Evolutionary conservation across 2,888 invertebrate species (phyloP), one percentile per base, ranked within the genome.

Genomic region (Priocnemis perturbator): DNA sequence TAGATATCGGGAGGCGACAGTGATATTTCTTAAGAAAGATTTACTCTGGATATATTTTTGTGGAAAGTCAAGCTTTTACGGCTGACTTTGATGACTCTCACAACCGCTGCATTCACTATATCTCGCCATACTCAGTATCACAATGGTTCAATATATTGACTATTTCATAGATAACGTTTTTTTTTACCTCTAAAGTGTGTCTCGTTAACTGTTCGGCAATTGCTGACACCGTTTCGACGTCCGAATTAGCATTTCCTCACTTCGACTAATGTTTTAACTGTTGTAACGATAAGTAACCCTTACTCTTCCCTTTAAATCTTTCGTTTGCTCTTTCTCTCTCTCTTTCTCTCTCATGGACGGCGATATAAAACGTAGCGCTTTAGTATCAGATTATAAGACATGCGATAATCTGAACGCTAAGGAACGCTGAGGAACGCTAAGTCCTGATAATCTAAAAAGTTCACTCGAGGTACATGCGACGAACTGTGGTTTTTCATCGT

Each of bases 71-170:
- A 11, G 9, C n/a, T 21, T 60, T 47, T 19, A 14, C n/a, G 44
- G 15, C 44, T 48, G 60, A 60, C 48, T 47, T 60, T 48, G 50
- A 60, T 23, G 48, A 48, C 26, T 26, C 26, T 79, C 76, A 59
- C 76, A 63, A 81, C 74, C 79, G 53, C 70, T 63, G 61, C 67
- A 70, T 67, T 81, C 73, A 19, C 48, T 47, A 53, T 45, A n/a
- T 58, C 14, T 48, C 23, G 44, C 23, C 26, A 17, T 73, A 67
- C 64, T 71, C 69, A 48, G 58, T 80, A 80, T 80, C 80, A 80
- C 80, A 80, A 76, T 80, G 73, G 65, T 77, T 76, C 75, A 57
- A 76, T 69, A 73, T 81, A 82, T 80, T 82, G 82, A 80, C 82
- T 82, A 73, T 73, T 82, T 75, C 64, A 66, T 62, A 71, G 55